Evolutionary conservation across 30 jellyfish, hydroid and myxozoan genomes (phyloP).

Genomic region (Aurelia aurita complex sp. Pacific): DNA sequence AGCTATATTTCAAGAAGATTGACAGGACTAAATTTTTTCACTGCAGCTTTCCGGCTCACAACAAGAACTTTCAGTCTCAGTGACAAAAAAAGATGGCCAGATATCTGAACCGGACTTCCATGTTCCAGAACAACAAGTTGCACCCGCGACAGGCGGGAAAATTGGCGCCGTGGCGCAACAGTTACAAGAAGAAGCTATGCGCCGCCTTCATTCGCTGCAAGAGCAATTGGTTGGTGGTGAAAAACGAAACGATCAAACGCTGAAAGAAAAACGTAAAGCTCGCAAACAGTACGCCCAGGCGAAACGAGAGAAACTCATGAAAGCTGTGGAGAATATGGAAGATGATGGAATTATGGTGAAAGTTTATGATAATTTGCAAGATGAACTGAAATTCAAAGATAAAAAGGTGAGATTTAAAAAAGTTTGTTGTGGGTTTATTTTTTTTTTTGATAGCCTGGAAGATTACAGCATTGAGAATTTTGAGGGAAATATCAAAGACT

Average conservation of each 20-base stretch:
- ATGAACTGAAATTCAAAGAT: slow-evolving; percentile 81
- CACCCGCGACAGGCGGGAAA: slow-evolving; percentile 29
- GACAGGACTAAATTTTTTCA: neutral
- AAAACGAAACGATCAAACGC: slow-evolving; percentile 72
- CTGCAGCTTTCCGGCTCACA: slow-evolving; percentile 75
- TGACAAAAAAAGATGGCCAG: slow-evolving; percentile 70
- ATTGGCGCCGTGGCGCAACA: slow-evolving; percentile 84
- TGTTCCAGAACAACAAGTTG: slow-evolving; percentile 52
- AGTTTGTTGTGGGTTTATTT: too few species aligned
- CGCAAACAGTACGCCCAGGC: slow-evolving; percentile 88
- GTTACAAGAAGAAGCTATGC: slow-evolving; percentile 94
- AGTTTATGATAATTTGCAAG: slow-evolving; percentile 97
- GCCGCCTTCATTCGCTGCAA: slow-evolving; percentile 82
- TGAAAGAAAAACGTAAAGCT: slow-evolving; percentile 87
- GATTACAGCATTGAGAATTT: neutral
- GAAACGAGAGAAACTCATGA: slow-evolving; percentile 86
- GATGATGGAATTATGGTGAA: slow-evolving; percentile 98
- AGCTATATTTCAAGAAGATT: too few species aligned
- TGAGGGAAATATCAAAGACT: neutral
- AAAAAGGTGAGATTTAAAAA: slow-evolving; percentile 29
- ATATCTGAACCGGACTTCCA: slow-evolving; percentile 63
- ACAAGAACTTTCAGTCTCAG: slow-evolving; percentile 72
- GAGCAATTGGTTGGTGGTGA: slow-evolving; percentile 97
- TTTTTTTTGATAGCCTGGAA: too few species aligned
- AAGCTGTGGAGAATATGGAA: slow-evolving; percentile 93